These are phyloP conservation scores for Drosophila infuscata DNA, from an alignment of 2,888 invertebrate genomes.

Conservation along the genomic window DNA sequence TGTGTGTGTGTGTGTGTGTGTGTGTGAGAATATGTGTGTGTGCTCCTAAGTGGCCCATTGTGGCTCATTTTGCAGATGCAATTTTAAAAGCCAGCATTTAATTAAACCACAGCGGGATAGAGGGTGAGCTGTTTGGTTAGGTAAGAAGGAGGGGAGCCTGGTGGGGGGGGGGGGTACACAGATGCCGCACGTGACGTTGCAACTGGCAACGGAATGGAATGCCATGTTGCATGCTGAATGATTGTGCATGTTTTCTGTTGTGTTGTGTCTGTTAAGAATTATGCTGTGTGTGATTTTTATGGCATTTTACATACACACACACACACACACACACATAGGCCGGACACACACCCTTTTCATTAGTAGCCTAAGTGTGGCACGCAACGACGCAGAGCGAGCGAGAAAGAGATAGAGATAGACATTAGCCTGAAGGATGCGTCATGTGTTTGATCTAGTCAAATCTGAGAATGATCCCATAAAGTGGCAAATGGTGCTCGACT, in stretches of 20 bases:
- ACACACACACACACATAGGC: conserved; percentile 6
- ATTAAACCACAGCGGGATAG: conserved; percentile 66
- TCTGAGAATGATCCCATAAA: not conserved
- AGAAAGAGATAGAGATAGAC: not conserved
- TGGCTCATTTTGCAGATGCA: conserved; percentile 79
- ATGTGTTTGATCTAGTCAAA: conserved; percentile 25
- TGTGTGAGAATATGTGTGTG: conserved; percentile 26
- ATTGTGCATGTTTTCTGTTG: conserved; percentile 62
- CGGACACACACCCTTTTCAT: conserved; percentile 41
- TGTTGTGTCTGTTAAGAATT: conserved; percentile 50
- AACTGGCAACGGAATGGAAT: conserved; percentile 48
- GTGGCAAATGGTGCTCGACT: not conserved
- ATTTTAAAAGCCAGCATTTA: conserved; percentile 78
- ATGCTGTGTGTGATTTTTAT: conserved; percentile 72
- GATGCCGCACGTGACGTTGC: conserved; percentile 66
- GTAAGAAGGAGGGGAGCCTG: not conserved
- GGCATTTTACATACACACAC: conserved; percentile 56
- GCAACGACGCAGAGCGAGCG: conserved; percentile 28
- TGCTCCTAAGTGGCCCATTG: conserved; percentile 73
- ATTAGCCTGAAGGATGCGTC: conserved; percentile 20
- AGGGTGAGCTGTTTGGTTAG: not conserved
- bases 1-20: conserved; percentile 15
- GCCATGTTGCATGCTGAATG: conserved; percentile 66
- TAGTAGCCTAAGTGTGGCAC: conserved; percentile 48
- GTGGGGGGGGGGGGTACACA: not conserved